These are phyloP conservation scores for Sebastes miniatus DNA, from an alignment of 2,797 vertebrate genomes.

Conservation along the genomic window DNA sequence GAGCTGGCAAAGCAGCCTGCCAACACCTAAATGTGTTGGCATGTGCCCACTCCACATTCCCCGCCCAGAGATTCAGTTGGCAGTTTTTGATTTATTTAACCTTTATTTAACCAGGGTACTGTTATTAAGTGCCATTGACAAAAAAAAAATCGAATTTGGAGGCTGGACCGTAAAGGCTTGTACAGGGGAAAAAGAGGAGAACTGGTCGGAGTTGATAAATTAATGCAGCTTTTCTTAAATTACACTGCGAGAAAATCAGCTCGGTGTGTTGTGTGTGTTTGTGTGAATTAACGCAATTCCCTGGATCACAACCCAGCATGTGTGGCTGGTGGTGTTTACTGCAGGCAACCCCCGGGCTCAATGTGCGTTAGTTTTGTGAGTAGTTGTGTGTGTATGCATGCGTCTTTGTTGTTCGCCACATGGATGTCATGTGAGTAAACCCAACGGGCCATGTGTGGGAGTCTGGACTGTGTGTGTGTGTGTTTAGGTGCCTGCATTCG, in stretches of 20 bases:
- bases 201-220: slow-evolving; percentile 29
- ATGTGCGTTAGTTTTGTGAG: slow-evolving; percentile 32
- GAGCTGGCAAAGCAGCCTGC: slow-evolving; percentile 18
- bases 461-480: slow-evolving; percentile 24
- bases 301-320: slow-evolving; percentile 48
- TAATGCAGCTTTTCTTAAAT: slow-evolving; percentile 44
- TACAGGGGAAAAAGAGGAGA: background rate
- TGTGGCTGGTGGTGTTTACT: slow-evolving; percentile 58
- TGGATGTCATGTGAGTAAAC: slow-evolving; percentile 56
- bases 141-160: slow-evolving; percentile 14
- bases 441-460: slow-evolving; percentile 35
- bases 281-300: slow-evolving; percentile 37
- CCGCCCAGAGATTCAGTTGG: slow-evolving; percentile 15
- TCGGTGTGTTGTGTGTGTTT: slow-evolving; percentile 18
- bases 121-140: slow-evolving; percentile 21
- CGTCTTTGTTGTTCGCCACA: slow-evolving; percentile 47
- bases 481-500: slow-evolving; percentile 1
- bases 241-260: slow-evolving; percentile 12
- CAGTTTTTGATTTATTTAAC: slow-evolving; percentile 45
- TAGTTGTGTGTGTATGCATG: background rate
- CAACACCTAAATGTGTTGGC: slow-evolving; percentile 44
- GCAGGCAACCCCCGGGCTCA: slow-evolving; percentile 28
- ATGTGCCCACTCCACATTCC: slow-evolving; percentile 8
- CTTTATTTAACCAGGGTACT: slow-evolving; percentile 28
- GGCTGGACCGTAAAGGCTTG: slow-evolving; percentile 1